Conservation (phyloP, 2,797 vertebrate genomes). For the Acanthis flammea region DNA sequence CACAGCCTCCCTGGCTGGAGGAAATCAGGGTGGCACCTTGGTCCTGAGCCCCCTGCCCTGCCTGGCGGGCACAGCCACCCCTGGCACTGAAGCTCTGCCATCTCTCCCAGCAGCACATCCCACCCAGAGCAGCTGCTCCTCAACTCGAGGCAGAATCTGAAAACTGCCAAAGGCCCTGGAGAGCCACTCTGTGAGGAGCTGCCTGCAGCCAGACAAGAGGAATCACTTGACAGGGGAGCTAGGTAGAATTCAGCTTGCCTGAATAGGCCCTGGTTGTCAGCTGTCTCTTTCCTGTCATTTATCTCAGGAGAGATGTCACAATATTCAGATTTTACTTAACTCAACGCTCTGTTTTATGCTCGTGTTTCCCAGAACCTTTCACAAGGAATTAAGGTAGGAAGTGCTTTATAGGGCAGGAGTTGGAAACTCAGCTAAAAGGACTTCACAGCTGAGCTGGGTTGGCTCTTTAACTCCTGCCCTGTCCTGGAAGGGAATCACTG, state of each 20-base stretch:
- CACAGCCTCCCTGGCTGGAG: not conserved
- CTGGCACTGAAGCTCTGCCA: not conserved
- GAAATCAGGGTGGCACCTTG: not conserved
- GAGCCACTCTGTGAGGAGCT: not conserved
- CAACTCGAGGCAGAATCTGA: not conserved
- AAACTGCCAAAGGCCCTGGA: not conserved
- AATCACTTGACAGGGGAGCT: constrained; percentile 19
- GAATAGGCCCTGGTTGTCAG: constrained; percentile 49
- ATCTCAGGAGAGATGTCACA: constrained; percentile 51
- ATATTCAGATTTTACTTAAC: constrained; percentile 58
- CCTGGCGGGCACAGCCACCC: not conserved
- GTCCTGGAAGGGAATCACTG: not conserved
- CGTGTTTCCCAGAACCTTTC: constrained; percentile 46
- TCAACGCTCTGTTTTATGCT: constrained; percentile 38
- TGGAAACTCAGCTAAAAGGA: not conserved
- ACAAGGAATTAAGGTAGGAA: constrained; percentile 47
- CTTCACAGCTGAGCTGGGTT: not conserved
- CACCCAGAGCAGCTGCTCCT: not conserved
- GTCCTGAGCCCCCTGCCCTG: not conserved
- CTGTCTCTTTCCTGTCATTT: constrained; percentile 56
- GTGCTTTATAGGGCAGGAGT: constrained; percentile 2
- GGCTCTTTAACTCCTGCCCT: not conserved
- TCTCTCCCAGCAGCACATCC: not conserved
- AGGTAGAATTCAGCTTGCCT: constrained; percentile 42
- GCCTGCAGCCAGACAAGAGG: constrained; percentile 17